phyloP scores from a whole-genome alignment of 2,113 vertebrate species.

The Nothoprocta pentlandii region DNA sequence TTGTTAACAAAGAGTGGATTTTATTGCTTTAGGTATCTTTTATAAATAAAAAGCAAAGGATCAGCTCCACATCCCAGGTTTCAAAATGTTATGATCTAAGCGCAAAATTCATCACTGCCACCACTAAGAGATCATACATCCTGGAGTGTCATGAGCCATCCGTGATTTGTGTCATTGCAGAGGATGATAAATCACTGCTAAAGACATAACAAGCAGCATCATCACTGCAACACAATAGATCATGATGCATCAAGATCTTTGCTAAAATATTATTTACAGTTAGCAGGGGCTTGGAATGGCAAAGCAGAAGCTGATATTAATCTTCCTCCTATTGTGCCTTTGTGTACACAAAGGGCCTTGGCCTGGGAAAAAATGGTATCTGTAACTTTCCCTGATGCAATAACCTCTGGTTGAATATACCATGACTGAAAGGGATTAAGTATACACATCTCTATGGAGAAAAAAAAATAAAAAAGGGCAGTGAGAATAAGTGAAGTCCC shows the following conservation, averaged over 20 bases:
- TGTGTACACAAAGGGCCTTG: constrained; percentile 26
- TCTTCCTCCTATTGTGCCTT: constrained; percentile 63
- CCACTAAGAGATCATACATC: constrained; percentile 70
- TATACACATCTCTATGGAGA: constrained; percentile 50
- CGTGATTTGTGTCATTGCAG: constrained; percentile 78
- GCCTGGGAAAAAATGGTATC: constrained; percentile 27
- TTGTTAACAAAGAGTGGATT: constrained; percentile 44
- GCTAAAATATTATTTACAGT: constrained; percentile 79
- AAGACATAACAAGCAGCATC: constrained; percentile 77
- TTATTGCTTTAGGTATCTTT: constrained; percentile 65
- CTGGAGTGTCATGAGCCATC: constrained; percentile 74
- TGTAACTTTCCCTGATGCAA: constrained; percentile 56
- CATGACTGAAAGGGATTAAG: constrained; percentile 62
- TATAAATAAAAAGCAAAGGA: constrained; percentile 63
- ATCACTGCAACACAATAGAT: constrained; percentile 76
- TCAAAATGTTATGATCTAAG: constrained; percentile 74
- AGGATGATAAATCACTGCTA: constrained; percentile 80
- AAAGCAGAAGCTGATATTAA: constrained; percentile 75
- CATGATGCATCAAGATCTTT: constrained; percentile 77
- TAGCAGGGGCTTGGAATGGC: constrained; percentile 69
- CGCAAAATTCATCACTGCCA: constrained; percentile 72
- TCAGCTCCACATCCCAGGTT: constrained; percentile 67
- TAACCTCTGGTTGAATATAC: constrained; percentile 58
- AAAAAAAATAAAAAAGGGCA: neutral
- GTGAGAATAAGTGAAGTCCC: constrained; percentile 28